Evolutionary conservation across 2,113 vertebrate species (phyloP), one percentile per base, ranked within the genome.

Genomic region (Dinomys branickii): DNA sequence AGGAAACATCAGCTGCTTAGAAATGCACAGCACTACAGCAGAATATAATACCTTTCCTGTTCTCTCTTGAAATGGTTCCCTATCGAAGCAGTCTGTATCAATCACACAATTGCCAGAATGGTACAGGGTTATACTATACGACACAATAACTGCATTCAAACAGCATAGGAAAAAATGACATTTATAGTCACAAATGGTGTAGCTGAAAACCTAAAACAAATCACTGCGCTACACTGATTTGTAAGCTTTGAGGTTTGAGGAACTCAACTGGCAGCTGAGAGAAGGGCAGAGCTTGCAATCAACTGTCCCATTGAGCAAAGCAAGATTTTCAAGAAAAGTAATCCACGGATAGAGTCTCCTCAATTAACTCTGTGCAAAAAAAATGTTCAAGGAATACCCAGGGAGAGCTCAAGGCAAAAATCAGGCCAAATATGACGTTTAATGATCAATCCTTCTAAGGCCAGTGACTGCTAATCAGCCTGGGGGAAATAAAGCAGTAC

Each of bases 21-120:
- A 86, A 97, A 96, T 97, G 88, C 97, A 97, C 1, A 91, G 91
- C 97, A 87, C 95, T 35, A 90, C 52, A 3, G 96, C 95, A 28
- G 95, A 20, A 38, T 52, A 98, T 97, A 98, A 98, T 98, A 96
- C 98, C 97, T 97, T 91, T 97, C 97, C 98, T 98, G 98, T 98
- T 97, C 97, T 97, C 96, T 14, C 97, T 83, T 80, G 85, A 96
- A 98, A 97, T 73, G 95, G 94, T 97, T 98, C 98, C 97, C 92
- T 86, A 97, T 94, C 90, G 4, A 95, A 94, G 67, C 96, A 0
- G 77, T 92, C 33, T 69, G 94, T 94, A 97, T 85, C 97, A 96
- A 94, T 81, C 87, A 24, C 94, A 98, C 97, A 98, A 98, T 85
- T 92, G 94, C 96, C 94, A 81, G 69, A 97, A 98, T 97, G 98